Conservation (phyloP, 2,888 invertebrate species). For the Scaptodrosophila latifasciaeformis region DNA sequence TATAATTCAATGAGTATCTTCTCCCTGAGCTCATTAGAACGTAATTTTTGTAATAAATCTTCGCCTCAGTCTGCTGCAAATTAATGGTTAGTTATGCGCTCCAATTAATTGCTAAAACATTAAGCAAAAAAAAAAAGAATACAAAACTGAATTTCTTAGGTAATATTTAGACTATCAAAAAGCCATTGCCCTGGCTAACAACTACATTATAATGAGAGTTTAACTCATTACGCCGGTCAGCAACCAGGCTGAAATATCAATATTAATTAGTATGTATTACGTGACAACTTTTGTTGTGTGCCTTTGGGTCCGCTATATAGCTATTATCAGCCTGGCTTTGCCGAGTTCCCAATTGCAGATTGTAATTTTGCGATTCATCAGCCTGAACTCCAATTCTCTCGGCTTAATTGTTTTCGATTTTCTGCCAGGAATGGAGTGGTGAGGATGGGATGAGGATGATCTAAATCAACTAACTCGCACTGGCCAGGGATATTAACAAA, state of each 20-base stretch:
- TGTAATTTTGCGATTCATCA: constrained; percentile 48
- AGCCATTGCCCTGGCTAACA: constrained; percentile 60
- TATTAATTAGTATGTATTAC: constrained; percentile 66
- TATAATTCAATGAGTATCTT: no score
- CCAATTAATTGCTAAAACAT: constrained; percentile 12
- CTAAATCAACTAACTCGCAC: constrained; percentile 52
- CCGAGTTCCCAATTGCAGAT: constrained; percentile 1
- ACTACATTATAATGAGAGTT: constrained; percentile 34
- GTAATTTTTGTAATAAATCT: constrained; percentile 5
- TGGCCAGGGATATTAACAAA: constrained; percentile 53
- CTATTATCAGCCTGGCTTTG: not conserved
- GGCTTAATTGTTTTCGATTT: constrained; percentile 65
- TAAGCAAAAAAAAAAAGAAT: constrained; percentile 2
- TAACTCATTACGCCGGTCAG: constrained; percentile 20
- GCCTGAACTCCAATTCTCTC: constrained; percentile 26
- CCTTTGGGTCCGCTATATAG: not conserved
- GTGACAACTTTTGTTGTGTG: constrained; percentile 52
- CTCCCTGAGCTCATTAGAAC: constrained; percentile 35
- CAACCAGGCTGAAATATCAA: constrained; percentile 47
- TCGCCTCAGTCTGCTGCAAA: constrained; percentile 9
- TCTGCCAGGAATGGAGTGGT: constrained; percentile 20
- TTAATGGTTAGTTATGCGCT: constrained; percentile 4
- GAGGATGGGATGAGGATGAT: not conserved
- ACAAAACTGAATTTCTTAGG: constrained; percentile 26
- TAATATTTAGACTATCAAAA: constrained; percentile 45